A percentile compares a stretch with the other conserved stretches of the same genome.
Conservation (phyloP, 2,888 invertebrate species). For the Trichogramma dendrolimi region DNA sequence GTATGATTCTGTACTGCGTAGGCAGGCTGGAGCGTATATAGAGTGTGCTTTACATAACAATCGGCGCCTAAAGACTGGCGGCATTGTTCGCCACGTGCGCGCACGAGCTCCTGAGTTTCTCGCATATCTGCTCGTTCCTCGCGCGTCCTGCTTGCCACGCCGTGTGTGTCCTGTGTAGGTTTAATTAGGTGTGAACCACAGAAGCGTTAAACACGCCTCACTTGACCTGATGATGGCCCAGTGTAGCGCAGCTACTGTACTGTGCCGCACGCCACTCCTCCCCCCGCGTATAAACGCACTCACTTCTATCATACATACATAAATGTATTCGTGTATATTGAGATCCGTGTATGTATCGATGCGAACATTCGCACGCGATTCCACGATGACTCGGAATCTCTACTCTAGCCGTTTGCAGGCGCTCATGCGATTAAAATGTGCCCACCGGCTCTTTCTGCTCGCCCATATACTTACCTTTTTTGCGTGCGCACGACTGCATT, state of each 20-base stretch:
- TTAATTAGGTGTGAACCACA: slow-evolving; percentile 54
- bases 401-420: slow-evolving; percentile 1
- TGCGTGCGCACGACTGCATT: too few species aligned
- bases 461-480: too few species aligned
- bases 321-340: neutral
- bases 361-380: slow-evolving; percentile 24
- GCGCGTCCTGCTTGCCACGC: neutral
- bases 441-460: too few species aligned
- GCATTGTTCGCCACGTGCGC: slow-evolving; percentile 52
- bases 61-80: slow-evolving; percentile 51
- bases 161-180: slow-evolving; percentile 41
- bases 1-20: neutral
- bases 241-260: slow-evolving; percentile 25
- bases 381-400: slow-evolving; percentile 14
- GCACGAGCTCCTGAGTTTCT: slow-evolving; percentile 39
- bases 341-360: slow-evolving; percentile 5
- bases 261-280: neutral
- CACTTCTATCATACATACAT: neutral
- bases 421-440: too few species aligned
- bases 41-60: slow-evolving; percentile 52
- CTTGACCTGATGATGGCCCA: slow-evolving; percentile 50
- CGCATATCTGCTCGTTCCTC: neutral
- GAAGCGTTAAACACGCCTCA: slow-evolving; percentile 50
- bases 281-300: neutral
- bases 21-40: neutral